A percentile compares a stretch with the other conserved stretches of the same genome.
These are phyloP conservation scores for Eilema caniola DNA, from an alignment of 2,888 invertebrate genomes.

Conservation along the genomic window DNA sequence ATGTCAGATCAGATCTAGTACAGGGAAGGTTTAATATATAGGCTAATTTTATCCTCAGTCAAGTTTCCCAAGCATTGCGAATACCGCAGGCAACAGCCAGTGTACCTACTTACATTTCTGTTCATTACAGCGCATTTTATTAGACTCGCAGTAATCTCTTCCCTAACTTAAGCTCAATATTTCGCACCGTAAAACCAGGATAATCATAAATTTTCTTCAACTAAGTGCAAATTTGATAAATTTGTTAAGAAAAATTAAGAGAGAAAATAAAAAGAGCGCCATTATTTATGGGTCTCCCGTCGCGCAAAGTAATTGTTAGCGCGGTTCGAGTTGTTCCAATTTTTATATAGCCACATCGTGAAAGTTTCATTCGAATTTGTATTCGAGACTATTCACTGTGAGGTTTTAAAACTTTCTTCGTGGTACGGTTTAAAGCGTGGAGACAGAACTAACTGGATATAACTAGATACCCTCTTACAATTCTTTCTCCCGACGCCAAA, in stretches of 20 bases:
- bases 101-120: background rate
- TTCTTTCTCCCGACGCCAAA: conserved; percentile 71
- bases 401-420: conserved; percentile 77
- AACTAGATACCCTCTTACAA: conserved; percentile 71
- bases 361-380: conserved; percentile 71
- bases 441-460: conserved; percentile 79
- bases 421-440: conserved; percentile 73
- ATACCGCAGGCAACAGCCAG: too few relatives aligned
- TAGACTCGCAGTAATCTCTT: conserved; percentile 21
- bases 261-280: conserved; percentile 49
- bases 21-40: too few relatives aligned
- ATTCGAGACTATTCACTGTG: conserved; percentile 71
- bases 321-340: conserved; percentile 50
- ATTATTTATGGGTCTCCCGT: conserved; percentile 57
- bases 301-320: conserved; percentile 63
- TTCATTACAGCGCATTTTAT: conserved; percentile 9
- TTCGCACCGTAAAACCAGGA: conserved; percentile 39
- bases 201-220: conserved; percentile 43
- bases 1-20: too few relatives aligned
- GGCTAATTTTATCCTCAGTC: too few relatives aligned
- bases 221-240: conserved; percentile 54
- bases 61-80: too few relatives aligned
- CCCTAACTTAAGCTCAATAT: conserved; percentile 37
- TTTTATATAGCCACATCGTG: conserved; percentile 63
- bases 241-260: conserved; percentile 53